A percentile compares a stretch with the other conserved stretches of the same genome.
Conservation (phyloP, 2,797 vertebrate species). For the Threskiornis aethiopicus region DNA sequence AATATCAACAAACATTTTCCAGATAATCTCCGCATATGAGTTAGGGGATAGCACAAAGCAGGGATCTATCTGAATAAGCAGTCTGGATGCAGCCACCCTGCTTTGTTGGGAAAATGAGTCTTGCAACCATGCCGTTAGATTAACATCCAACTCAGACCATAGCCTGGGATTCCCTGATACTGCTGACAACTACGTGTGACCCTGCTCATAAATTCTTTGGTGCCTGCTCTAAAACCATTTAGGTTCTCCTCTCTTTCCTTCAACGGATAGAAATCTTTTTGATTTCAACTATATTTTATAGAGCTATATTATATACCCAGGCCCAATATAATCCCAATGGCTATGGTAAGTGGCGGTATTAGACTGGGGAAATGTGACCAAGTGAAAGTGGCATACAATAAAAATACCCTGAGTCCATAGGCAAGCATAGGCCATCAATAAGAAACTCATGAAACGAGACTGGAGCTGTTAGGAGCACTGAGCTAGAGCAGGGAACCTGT, state of each 20-base stretch:
- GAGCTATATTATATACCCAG: neutral
- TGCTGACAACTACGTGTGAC: neutral
- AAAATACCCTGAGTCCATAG: neutral
- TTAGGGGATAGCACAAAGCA: neutral
- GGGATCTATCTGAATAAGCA: neutral
- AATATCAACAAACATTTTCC: neutral
- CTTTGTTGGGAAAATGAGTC: neutral
- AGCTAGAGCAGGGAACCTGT: neutral
- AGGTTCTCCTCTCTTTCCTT: neutral
- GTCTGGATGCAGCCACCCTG: neutral
- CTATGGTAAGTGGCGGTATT: neutral
- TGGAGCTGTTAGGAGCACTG: neutral
- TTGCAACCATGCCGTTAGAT: neutral
- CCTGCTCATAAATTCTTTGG: neutral
- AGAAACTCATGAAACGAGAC: neutral
- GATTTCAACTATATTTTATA: neutral
- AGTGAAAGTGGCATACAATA: neutral
- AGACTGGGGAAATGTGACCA: neutral
- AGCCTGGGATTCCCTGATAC: neutral
- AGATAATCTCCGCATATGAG: neutral
- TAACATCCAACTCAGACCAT: neutral
- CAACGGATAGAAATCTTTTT: neutral
- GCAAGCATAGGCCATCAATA: neutral
- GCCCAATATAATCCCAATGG: neutral
- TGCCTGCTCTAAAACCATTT: neutral